These are phyloP conservation scores for Zele albiditarsus DNA, from an alignment of 2,888 invertebrate species.

Conservation along the genomic window DNA sequence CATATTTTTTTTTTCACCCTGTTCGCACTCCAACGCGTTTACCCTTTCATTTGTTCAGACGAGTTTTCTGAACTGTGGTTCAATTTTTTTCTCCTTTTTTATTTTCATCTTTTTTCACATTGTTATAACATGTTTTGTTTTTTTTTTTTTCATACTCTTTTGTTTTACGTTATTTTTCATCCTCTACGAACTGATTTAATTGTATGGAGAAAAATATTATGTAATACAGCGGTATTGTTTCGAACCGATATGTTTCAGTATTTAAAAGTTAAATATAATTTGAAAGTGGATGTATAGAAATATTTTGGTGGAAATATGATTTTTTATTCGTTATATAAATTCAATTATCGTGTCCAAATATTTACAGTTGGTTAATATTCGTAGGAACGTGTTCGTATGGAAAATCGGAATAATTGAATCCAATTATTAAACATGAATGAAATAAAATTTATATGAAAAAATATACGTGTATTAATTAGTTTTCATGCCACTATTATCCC, in stretches of 20 bases:
- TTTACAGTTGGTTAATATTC: neutral
- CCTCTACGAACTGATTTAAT: neutral
- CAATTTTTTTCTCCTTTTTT: neutral
- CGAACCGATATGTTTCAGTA: neutral
- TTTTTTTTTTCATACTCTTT: constrained; percentile 24
- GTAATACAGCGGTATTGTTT: neutral
- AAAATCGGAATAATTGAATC: neutral
- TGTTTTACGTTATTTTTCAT: neutral
- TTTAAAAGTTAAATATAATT: constrained; percentile 1
- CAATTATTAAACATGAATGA: neutral
- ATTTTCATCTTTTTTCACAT: neutral
- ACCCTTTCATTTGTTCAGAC: constrained; percentile 17
- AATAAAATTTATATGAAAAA: neutral
- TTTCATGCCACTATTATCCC: neutral
- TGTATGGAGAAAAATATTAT: neutral
- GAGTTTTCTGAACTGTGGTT: neutral
- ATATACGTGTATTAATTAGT: neutral
- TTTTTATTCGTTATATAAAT: neutral
- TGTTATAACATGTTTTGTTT: constrained; percentile 6
- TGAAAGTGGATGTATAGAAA: neutral
- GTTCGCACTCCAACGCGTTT: constrained; percentile 22
- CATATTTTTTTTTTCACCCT: constrained; percentile 21
- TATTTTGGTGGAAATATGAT: constrained; percentile 14
- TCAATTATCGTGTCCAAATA: neutral
- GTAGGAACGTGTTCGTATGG: no score